Conservation (phyloP, 2,113 vertebrate genomes). For the Eulemur macaco region DNA sequence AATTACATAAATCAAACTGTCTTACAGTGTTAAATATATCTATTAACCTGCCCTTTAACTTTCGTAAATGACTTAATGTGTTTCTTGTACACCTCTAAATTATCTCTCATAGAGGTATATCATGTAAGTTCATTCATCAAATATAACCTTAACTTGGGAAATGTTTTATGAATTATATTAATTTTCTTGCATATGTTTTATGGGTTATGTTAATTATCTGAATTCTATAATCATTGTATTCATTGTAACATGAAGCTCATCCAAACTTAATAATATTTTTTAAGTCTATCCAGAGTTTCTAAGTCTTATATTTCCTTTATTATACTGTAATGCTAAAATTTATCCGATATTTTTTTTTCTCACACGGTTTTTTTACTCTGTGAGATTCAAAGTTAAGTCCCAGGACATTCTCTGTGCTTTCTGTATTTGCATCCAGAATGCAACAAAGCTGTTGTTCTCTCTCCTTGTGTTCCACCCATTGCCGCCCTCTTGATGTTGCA, state of each 20-base stretch:
- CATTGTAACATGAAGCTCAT: neutral
- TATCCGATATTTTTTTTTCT: neutral
- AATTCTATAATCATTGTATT: neutral
- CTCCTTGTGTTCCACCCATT: neutral
- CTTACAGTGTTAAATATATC: neutral
- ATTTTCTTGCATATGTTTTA: neutral
- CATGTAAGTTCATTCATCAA: neutral
- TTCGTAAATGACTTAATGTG: constrained; percentile 16
- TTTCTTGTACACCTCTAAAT: neutral
- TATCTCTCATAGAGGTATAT: neutral
- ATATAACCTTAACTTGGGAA: constrained; percentile 23
- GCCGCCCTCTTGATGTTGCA: neutral
- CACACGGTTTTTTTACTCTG: neutral
- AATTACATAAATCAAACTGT: constrained; percentile 17
- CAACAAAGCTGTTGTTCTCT: neutral
- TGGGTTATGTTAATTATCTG: neutral
- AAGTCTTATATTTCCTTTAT: neutral
- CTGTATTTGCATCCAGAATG: neutral
- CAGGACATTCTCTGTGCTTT: neutral
- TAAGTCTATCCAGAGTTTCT: neutral
- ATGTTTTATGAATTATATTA: constrained; percentile 26
- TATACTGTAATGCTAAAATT: neutral
- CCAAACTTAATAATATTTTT: neutral
- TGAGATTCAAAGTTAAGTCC: neutral
- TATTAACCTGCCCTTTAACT: neutral